Evolutionary conservation across 1,140 invertebrate species (phyloP).

Genomic region (Calliphora vicina): DNA sequence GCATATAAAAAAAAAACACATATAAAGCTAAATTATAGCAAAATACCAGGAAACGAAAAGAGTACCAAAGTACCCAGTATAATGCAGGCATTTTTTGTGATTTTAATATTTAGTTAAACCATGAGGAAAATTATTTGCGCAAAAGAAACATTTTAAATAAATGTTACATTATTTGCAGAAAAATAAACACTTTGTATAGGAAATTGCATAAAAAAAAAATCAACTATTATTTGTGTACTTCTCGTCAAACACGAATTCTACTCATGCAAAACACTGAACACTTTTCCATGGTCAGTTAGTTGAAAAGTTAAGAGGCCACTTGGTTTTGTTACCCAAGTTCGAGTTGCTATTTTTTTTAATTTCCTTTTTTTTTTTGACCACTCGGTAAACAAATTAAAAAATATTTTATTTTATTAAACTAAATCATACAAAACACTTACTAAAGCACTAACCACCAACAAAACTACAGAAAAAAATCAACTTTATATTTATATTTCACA

Average conservation of each 20-base stretch:
- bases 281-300: slow-evolving; percentile 25
- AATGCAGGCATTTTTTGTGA: too few species aligned
- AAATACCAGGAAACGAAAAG: too few species aligned
- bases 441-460: not conserved
- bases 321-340: slow-evolving; percentile 5
- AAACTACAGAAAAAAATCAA: not conserved
- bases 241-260: not conserved
- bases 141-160: slow-evolving; percentile 39
- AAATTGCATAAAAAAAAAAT: not conserved
- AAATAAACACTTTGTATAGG: not conserved
- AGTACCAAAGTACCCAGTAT: too few species aligned
- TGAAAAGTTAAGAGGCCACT: slow-evolving; percentile 32
- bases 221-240: not conserved
- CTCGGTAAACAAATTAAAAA: slow-evolving; percentile 9
- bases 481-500: not conserved
- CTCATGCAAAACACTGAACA: slow-evolving; percentile 16
- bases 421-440: slow-evolving; percentile 22
- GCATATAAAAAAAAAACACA: too few species aligned
- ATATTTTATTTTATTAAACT: slow-evolving; percentile 15
- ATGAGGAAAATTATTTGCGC: slow-evolving; percentile 35
- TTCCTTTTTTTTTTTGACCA: not conserved
- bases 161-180: slow-evolving; percentile 7
- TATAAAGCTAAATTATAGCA: too few species aligned
- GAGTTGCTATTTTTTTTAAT: not conserved
- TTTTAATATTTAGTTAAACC: slow-evolving; percentile 26